These are phyloP conservation scores for Lydus trimaculatus DNA, from an alignment of 2,888 invertebrate species.

Conservation along the genomic window DNA sequence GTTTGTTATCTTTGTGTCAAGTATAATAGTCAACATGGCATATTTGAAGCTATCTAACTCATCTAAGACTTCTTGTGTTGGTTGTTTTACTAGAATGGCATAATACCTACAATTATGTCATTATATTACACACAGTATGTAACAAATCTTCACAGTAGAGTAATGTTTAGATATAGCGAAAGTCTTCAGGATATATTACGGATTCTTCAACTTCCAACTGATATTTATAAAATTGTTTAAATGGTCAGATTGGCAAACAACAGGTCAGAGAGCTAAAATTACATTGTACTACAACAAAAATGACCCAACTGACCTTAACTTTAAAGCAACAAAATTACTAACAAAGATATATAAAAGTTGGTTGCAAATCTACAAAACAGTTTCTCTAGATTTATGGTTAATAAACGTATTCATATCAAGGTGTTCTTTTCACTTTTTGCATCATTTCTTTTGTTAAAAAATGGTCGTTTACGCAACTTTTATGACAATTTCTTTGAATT, in stretches of 20 bases:
- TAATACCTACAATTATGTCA: constrained; percentile 9
- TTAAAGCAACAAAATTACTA: too few relatives aligned
- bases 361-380: too few relatives aligned
- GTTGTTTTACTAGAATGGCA: constrained; percentile 5
- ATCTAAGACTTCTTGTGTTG: constrained; percentile 6
- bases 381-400: too few relatives aligned
- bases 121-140: background rate
- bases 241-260: background rate
- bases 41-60: background rate
- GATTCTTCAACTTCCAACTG: background rate
- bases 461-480: too few relatives aligned
- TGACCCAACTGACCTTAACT: too few relatives aligned
- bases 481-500: too few relatives aligned
- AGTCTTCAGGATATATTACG: background rate
- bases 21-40: background rate
- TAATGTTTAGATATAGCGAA: background rate
- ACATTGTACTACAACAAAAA: too few relatives aligned
- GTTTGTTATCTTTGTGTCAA: background rate
- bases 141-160: background rate
- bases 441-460: too few relatives aligned
- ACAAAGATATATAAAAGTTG: too few relatives aligned
- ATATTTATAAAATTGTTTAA: background rate
- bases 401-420: too few relatives aligned
- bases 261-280: too few relatives aligned
- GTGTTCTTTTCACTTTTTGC: too few relatives aligned